Conservation (phyloP, 2,888 invertebrate species). For the Drosophila bunnanda region DNA sequence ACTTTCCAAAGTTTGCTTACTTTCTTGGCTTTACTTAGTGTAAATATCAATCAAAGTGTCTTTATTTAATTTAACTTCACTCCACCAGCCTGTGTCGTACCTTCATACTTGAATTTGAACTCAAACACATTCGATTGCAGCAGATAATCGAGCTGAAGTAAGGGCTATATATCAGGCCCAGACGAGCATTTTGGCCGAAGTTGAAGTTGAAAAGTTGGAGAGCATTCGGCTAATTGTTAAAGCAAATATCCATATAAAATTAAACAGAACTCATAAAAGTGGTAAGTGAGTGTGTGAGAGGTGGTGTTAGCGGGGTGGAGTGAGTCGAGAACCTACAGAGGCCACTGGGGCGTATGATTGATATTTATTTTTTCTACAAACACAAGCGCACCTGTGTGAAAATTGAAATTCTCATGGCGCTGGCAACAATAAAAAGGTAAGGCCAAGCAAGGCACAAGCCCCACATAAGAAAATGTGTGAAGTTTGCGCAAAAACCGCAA, state of each 20-base stretch:
- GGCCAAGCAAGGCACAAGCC: conserved; percentile 33
- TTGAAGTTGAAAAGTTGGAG: conserved; percentile 13
- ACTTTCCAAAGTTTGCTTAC: neutral
- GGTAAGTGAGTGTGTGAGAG: conserved; percentile 15
- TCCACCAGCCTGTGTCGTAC: neutral
- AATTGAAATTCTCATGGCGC: conserved; percentile 76
- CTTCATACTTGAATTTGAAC: conserved; percentile 4
- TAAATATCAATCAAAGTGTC: conserved; percentile 1
- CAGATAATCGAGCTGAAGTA: conserved; percentile 3
- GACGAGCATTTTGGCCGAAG: neutral
- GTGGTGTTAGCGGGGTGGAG: neutral
- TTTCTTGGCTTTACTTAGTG: neutral
- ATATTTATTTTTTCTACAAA: conserved; percentile 78
- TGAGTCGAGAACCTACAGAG: conserved; percentile 26
- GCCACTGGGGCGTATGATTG: conserved; percentile 72
- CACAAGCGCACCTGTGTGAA: conserved; percentile 73
- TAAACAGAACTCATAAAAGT: conserved; percentile 43
- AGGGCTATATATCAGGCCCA: neutral
- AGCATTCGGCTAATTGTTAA: conserved; percentile 59
- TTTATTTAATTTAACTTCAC: neutral
- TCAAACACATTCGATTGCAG: neutral
- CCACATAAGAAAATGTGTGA: conserved; percentile 76
- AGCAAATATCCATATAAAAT: conserved; percentile 52
- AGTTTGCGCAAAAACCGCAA: conserved; percentile 78
- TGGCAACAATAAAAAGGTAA: conserved; percentile 54